A percentile compares a stretch with the other conserved stretches of the same genome.
Conservation (phyloP, 2,888 invertebrate genomes). For the Pachymerium ferrugineum region DNA sequence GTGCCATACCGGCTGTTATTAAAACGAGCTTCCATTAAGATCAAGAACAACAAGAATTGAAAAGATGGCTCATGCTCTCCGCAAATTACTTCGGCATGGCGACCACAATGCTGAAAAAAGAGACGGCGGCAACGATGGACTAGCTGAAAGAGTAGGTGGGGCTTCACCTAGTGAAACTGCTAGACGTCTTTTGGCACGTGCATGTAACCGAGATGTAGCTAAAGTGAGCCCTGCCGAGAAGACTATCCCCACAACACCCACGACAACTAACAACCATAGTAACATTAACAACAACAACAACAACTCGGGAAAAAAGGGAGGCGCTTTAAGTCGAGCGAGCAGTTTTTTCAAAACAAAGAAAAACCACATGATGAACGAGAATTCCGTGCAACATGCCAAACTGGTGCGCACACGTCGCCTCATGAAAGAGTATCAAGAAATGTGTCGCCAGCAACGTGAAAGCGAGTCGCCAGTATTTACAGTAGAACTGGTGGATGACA, state of each 20-base stretch:
- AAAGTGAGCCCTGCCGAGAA: slow-evolving; percentile 35
- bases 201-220: slow-evolving; percentile 34
- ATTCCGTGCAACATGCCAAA: slow-evolving; percentile 48
- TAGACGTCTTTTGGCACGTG: slow-evolving; percentile 33
- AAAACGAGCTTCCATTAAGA: too few relatives aligned
- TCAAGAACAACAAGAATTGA: neutral
- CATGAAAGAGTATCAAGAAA: slow-evolving; percentile 67
- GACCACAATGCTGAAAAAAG: neutral
- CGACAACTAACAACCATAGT: neutral
- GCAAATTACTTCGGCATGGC: slow-evolving; percentile 35
- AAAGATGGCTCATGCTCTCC: slow-evolving; percentile 34
- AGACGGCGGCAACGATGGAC: slow-evolving; percentile 5
- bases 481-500: slow-evolving; percentile 78
- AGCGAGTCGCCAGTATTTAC: slow-evolving; percentile 54
- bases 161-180: neutral
- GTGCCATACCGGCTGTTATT: too few relatives aligned
- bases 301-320: neutral
- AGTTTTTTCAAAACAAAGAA: slow-evolving; percentile 33
- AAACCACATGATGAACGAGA: slow-evolving; percentile 30
- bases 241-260: neutral
- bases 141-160: slow-evolving; percentile 17
- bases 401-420: slow-evolving; percentile 68
- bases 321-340: neutral
- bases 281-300: neutral
- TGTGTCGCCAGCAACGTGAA: slow-evolving; percentile 38